Evolutionary conservation across 2,113 vertebrate genomes (phyloP).

Genomic region (Lycaon pictus): DNA sequence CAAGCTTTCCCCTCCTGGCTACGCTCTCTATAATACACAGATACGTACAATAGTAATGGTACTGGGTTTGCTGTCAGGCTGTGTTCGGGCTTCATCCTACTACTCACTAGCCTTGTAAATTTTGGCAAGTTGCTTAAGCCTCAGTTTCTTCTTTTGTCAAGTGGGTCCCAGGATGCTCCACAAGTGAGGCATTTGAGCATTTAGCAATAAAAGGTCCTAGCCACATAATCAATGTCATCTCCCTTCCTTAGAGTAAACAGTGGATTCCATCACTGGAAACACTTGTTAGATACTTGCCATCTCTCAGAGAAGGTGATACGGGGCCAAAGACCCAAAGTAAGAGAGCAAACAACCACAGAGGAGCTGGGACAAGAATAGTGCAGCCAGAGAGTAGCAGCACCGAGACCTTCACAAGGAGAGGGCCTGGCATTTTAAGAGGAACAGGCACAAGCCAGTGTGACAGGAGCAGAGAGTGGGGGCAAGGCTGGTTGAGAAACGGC

Average conservation of each 20-base stretch:
- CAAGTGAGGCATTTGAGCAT: background rate
- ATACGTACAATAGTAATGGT: background rate
- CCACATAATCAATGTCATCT: background rate
- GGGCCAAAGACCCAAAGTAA: background rate
- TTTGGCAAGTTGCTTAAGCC: background rate
- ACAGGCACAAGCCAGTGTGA: background rate
- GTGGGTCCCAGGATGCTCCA: background rate
- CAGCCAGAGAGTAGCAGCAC: background rate
- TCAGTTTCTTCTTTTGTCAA: background rate
- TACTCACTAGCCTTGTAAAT: background rate
- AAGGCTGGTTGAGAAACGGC: background rate
- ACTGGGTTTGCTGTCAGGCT: background rate
- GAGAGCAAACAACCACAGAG: background rate
- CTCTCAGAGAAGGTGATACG: background rate
- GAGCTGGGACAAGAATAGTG: background rate
- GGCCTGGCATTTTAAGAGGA: background rate
- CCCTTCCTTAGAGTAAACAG: background rate
- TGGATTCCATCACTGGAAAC: background rate
- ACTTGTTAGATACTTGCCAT: background rate
- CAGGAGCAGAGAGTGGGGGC: background rate
- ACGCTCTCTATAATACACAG: background rate
- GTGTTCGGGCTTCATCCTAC: background rate
- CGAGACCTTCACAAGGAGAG: background rate
- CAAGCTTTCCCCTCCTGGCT: background rate
- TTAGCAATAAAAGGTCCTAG: background rate